These are phyloP conservation scores for Python bivittatus DNA, from an alignment of 2,113 vertebrate genomes.

Conservation along the genomic window DNA sequence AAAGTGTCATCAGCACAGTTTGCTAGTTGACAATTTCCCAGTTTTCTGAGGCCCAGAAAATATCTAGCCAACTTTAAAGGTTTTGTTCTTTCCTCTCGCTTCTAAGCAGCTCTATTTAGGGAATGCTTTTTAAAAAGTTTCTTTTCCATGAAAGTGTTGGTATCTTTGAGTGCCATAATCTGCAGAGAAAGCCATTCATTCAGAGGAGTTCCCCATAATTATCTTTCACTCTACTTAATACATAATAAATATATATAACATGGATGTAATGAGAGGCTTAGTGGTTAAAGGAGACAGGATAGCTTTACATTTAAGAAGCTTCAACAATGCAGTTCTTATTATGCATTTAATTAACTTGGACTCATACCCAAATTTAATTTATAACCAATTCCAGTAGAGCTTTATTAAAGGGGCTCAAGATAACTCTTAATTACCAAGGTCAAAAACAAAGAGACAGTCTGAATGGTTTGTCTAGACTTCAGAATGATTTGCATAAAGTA, in stretches of 20 bases:
- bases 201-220: conserved; percentile 32
- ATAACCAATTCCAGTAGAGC: conserved; percentile 16
- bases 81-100: background rate
- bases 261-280: conserved; percentile 33
- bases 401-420: conserved; percentile 9
- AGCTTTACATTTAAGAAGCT: conserved; percentile 27
- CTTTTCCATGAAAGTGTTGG: background rate
- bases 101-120: background rate
- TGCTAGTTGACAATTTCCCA: background rate
- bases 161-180: conserved; percentile 31
- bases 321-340: conserved; percentile 36
- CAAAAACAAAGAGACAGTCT: conserved; percentile 24
- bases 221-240: conserved; percentile 25
- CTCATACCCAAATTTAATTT: conserved; percentile 20
- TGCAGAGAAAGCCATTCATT: conserved; percentile 28
- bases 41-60: background rate
- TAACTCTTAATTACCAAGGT: conserved; percentile 33
- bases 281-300: conserved; percentile 35
- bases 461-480: conserved; percentile 25
- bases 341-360: conserved; percentile 10
- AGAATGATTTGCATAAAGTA: conserved; percentile 13
- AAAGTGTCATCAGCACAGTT: background rate
- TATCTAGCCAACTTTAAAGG: background rate
- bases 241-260: conserved; percentile 34
- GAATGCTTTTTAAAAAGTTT: background rate